Percentiles rank a stretch among this genome's conserved stretches.
These are phyloP conservation scores for Pammene fasciana DNA, from an alignment of 2,888 invertebrate genomes.

Conservation along the genomic window DNA sequence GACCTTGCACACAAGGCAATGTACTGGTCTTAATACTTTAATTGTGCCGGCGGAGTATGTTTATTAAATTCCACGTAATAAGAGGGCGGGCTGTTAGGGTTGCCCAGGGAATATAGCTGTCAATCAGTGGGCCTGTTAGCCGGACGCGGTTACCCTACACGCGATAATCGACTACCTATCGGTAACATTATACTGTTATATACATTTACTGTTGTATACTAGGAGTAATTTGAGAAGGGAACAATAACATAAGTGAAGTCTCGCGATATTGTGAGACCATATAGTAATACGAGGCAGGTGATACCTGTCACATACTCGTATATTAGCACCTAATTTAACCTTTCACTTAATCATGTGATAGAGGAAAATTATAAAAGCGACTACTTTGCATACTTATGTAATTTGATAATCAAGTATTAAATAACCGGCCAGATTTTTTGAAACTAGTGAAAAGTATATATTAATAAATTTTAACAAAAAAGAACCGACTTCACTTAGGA, in stretches of 20 bases:
- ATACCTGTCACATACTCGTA: background rate
- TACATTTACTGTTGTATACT: conserved; percentile 3
- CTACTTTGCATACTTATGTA: no score
- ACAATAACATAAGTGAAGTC: background rate
- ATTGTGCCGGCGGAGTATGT: conserved; percentile 59
- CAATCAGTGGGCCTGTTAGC: conserved; percentile 70
- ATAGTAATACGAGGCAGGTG: background rate
- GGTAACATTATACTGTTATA: conserved; percentile 25
- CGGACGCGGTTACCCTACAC: conserved; percentile 52
- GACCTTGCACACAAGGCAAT: background rate
- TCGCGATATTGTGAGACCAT: background rate
- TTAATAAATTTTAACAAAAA: no score
- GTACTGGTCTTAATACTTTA: conserved; percentile 46
- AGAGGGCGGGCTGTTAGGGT: conserved; percentile 69
- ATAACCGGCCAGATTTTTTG: no score
- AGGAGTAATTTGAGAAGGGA: conserved; percentile 9
- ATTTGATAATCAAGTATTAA: no score
- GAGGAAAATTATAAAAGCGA: no score
- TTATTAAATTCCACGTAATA: conserved; percentile 74
- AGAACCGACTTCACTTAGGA: no score
- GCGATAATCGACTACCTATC: conserved; percentile 33
- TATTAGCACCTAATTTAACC: no score
- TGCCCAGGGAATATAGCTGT: conserved; percentile 70
- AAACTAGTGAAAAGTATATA: no score
- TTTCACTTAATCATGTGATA: no score